Evolutionary conservation across 2,797 vertebrate species (phyloP).

Genomic region (Anas capensis): DNA sequence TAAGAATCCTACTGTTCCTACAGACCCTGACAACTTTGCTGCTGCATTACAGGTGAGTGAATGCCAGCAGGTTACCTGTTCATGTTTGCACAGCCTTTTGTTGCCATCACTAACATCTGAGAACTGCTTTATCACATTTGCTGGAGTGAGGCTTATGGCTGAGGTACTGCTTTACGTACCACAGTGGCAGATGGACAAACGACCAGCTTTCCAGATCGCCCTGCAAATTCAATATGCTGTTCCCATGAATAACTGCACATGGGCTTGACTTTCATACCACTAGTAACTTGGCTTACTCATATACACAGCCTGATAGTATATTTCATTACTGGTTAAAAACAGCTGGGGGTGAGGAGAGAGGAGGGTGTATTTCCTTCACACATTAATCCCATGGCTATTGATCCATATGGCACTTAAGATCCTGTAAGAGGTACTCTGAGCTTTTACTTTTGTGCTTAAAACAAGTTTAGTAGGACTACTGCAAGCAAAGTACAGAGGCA

Average conservation of each 20-base stretch:
- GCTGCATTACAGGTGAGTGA: accelerated
- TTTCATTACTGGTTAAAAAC: not conserved
- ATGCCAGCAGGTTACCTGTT: not conserved
- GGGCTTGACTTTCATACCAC: not conserved
- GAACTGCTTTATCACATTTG: not conserved
- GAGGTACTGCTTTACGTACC: not conserved
- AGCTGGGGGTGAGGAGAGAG: not conserved
- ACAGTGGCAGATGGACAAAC: accelerated
- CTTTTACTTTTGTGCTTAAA: not conserved
- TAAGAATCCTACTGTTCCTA: not conserved
- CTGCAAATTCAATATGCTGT: not conserved
- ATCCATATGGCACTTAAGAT: not conserved
- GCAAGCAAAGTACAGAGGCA: not conserved
- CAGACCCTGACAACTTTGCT: not conserved
- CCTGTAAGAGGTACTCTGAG: not conserved
- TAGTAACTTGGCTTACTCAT: not conserved
- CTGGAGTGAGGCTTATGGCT: not conserved
- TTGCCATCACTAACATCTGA: accelerated
- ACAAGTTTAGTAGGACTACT: not conserved
- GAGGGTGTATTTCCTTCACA: not conserved
- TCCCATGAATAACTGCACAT: not conserved
- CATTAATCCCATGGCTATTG: not conserved
- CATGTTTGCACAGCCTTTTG: not conserved
- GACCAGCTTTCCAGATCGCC: not conserved
- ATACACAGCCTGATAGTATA: not conserved